Percentiles rank a stretch among this genome's conserved stretches.
phyloP scores from a whole-genome alignment of 2,113 vertebrate genomes.

The Mystacornis crossleyi region DNA sequence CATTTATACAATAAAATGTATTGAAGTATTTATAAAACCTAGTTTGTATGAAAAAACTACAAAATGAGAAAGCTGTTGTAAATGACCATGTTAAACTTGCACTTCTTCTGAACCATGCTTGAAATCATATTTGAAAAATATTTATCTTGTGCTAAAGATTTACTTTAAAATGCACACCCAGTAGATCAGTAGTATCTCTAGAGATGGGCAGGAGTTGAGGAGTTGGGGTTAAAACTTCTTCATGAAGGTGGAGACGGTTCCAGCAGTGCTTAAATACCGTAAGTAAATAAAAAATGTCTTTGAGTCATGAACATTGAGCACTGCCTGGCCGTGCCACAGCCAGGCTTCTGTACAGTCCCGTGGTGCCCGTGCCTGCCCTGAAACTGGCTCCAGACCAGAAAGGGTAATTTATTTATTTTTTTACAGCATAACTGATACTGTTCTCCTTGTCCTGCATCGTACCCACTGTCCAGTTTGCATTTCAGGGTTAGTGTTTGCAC shows the following conservation, averaged over 20 bases:
- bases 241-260: not conserved
- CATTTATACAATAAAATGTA: constrained; percentile 26
- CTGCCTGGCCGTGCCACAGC: not conserved
- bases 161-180: not conserved
- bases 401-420: constrained; percentile 65
- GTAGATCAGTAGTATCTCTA: not conserved
- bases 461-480: not conserved
- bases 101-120: constrained; percentile 5
- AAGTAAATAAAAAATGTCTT: not conserved
- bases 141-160: not conserved
- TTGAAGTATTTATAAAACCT: constrained; percentile 16
- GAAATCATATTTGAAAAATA: not conserved
- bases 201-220: not conserved
- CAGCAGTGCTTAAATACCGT: not conserved
- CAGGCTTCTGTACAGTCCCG: not conserved
- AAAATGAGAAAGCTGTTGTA: not conserved
- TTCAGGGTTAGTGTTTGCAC: constrained; percentile 18
- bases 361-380: constrained; percentile 21
- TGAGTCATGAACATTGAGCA: not conserved
- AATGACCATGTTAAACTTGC: not conserved
- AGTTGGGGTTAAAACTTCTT: not conserved
- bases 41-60: not conserved
- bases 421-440: not conserved
- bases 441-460: not conserved
- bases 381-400: not conserved